Evolutionary conservation across 2,797 vertebrate genomes (phyloP).

Genomic region (Ficedula albicollis): DNA sequence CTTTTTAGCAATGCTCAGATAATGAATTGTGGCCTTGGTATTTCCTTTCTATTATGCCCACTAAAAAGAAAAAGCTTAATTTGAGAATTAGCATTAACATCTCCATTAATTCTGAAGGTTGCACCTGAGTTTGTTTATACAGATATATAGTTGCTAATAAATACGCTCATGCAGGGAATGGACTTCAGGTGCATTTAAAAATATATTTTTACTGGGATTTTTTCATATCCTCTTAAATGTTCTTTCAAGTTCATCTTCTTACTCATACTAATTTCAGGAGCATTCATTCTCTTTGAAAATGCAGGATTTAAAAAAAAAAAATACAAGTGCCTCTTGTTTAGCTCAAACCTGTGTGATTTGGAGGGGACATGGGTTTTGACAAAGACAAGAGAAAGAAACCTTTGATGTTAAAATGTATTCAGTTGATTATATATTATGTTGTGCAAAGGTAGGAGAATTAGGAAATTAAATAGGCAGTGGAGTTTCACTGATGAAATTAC

Average conservation of each 20-base stretch:
- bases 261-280: background rate
- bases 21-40: background rate
- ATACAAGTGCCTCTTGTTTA: background rate
- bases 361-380: background rate
- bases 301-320: background rate
- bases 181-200: background rate
- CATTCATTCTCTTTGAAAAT: background rate
- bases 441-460: background rate
- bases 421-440: background rate
- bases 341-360: background rate
- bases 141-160: background rate
- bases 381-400: background rate
- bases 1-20: background rate
- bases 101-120: background rate
- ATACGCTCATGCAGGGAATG: fast-evolving
- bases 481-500: background rate
- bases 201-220: background rate
- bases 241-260: background rate
- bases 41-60: background rate
- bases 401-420: background rate
- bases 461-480: background rate
- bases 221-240: background rate
- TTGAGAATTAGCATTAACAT: background rate
- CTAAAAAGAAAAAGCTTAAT: background rate
- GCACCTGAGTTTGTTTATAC: background rate